Evolutionary conservation across 2,113 vertebrate species (phyloP).

Genomic region (Vidua macroura): DNA sequence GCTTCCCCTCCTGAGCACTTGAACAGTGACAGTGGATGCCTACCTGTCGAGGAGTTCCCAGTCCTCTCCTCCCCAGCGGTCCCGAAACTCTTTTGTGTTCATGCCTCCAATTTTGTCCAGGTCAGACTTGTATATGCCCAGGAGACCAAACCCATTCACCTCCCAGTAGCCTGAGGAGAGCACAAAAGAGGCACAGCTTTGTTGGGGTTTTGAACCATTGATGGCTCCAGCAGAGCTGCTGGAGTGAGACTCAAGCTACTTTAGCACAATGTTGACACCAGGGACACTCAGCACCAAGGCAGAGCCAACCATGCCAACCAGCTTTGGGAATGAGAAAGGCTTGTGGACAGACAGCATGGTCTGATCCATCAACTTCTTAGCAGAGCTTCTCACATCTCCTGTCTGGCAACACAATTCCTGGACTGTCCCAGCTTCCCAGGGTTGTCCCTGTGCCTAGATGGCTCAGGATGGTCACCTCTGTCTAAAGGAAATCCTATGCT

Average conservation of each 20-base stretch:
- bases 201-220: neutral
- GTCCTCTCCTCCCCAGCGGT: constrained; percentile 96
- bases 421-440: neutral
- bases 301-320: neutral
- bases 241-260: neutral
- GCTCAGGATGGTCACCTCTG: neutral
- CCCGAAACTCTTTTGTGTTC: constrained; percentile 90
- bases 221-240: neutral
- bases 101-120: constrained; percentile 89
- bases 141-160: constrained; percentile 92
- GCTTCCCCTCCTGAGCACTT: neutral
- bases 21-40: neutral
- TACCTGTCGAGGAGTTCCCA: constrained; percentile 97
- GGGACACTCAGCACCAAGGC: neutral
- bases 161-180: constrained; percentile 89
- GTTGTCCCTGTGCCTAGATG: neutral
- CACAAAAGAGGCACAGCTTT: neutral
- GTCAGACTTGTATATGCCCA: constrained; percentile 97
- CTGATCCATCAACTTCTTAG: neutral
- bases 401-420: neutral
- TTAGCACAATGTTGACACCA: neutral
- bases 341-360: neutral
- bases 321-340: neutral
- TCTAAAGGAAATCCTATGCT: neutral
- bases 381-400: neutral